Evolutionary conservation across 2,113 vertebrate species (phyloP).

Genomic region (Silurus meridionalis): DNA sequence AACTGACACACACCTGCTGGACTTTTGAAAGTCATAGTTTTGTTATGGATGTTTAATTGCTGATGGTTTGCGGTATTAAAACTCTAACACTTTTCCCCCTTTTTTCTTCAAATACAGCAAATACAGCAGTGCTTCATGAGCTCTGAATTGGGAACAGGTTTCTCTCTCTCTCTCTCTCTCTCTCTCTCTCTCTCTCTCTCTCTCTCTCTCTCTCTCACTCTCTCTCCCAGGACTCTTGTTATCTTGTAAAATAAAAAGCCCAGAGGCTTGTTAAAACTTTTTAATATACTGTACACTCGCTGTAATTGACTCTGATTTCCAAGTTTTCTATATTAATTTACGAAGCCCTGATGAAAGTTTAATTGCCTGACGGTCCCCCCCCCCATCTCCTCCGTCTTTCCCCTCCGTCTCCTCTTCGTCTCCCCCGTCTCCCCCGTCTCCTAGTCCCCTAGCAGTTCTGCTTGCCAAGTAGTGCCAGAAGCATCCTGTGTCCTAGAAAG

Average conservation of each 20-base stretch:
- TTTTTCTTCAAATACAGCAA: neutral
- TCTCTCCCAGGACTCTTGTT: constrained; percentile 50
- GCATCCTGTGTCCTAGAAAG: constrained; percentile 69
- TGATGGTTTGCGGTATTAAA: neutral
- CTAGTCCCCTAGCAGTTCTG: constrained; percentile 22
- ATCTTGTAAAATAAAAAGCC: constrained; percentile 51
- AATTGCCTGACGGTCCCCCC: constrained; percentile 69
- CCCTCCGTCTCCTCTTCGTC: constrained; percentile 48
- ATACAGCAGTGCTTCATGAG: constrained; percentile 35
- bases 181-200: neutral
- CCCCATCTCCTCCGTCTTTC: neutral
- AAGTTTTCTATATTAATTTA: constrained; percentile 72
- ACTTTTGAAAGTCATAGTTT: neutral
- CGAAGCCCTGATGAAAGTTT: constrained; percentile 73
- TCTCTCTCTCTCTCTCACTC: neutral
- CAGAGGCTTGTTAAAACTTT: constrained; percentile 70
- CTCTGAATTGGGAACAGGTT: constrained; percentile 63
- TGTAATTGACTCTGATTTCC: constrained; percentile 73
- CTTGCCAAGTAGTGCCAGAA: constrained; percentile 68
- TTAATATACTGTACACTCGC: constrained; percentile 72
- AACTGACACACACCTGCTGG: neutral
- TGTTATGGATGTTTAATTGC: neutral
- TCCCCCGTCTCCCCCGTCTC: constrained; percentile 2
- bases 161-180: neutral
- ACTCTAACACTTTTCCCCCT: neutral